These are phyloP conservation scores for Scaptomyza parva DNA, from an alignment of 2,888 invertebrate genomes.

Conservation along the genomic window DNA sequence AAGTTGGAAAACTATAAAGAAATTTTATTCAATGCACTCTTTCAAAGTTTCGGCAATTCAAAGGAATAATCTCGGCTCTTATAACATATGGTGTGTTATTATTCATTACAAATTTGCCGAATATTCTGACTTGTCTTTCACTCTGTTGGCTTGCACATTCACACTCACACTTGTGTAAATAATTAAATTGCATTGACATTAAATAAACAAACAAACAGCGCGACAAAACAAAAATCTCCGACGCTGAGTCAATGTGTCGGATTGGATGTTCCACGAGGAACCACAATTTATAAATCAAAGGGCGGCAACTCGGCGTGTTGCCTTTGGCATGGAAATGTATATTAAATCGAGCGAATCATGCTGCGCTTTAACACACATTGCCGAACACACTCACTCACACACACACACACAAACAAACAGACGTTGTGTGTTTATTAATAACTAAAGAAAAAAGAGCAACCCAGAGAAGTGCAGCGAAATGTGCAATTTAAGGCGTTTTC, in stretches of 20 bases:
- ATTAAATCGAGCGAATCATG: constrained; percentile 83
- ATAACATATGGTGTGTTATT: constrained; percentile 35
- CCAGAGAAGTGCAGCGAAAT: constrained; percentile 54
- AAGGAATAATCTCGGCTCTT: constrained; percentile 1
- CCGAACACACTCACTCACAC: constrained; percentile 32
- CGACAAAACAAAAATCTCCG: constrained; percentile 40
- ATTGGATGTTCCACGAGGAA: constrained; percentile 49
- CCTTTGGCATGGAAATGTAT: constrained; percentile 82
- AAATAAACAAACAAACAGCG: constrained; percentile 67
- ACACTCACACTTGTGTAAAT: constrained; percentile 9
- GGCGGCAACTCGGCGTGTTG: constrained; percentile 78
- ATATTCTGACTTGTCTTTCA: constrained; percentile 19
- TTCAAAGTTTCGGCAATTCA: constrained; percentile 5
- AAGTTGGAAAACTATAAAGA: constrained; percentile 37
- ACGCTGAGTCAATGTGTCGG: constrained; percentile 30
- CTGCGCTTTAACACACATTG: constrained; percentile 76
- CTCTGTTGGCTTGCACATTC: constrained; percentile 5
- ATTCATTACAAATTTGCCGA: constrained; percentile 44
- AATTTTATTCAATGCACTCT: constrained; percentile 18
- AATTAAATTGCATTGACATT: constrained; percentile 65
- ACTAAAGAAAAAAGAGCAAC: constrained; percentile 41
- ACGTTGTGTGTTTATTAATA: constrained; percentile 69
- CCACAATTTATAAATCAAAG: constrained; percentile 75
- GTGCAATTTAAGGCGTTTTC: constrained; percentile 74
- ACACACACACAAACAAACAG: constrained; percentile 14